Evolutionary conservation across 2,888 invertebrate genomes (phyloP).

Genomic region (Hipparchia sbordonii): DNA sequence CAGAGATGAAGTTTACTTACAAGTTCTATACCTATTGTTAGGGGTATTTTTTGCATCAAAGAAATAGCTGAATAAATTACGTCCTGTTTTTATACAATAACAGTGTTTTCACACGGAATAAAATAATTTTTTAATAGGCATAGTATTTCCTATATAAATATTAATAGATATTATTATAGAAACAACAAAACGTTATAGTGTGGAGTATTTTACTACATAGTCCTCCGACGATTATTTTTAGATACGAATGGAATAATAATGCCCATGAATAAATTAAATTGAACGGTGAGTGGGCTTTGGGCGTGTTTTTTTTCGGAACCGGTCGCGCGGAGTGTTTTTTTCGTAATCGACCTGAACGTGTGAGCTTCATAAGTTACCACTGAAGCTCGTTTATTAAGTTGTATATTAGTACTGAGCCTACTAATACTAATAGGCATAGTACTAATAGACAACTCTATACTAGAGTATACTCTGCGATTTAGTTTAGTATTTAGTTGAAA

Average conservation of each 20-base stretch:
- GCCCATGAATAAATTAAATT: conserved; percentile 70
- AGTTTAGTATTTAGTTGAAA: no score
- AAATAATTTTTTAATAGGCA: background rate
- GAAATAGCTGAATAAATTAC: background rate
- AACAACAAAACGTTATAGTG: background rate
- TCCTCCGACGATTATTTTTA: conserved; percentile 49
- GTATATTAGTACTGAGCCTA: no score
- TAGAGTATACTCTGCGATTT: no score
- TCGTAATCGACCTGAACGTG: conserved; percentile 70
- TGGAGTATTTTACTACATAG: conserved; percentile 38
- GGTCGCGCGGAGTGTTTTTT: conserved; percentile 57
- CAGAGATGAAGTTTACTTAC: no score
- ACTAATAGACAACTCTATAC: no score
- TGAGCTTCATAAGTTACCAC: conserved; percentile 61
- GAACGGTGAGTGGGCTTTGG: conserved; percentile 59
- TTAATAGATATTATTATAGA: background rate
- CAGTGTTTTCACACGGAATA: background rate
- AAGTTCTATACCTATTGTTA: no score
- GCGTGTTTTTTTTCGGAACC: conserved; percentile 60
- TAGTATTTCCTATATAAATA: background rate
- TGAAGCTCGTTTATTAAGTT: no score
- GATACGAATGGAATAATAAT: conserved; percentile 62
- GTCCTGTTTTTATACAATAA: background rate
- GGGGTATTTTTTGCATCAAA: no score
- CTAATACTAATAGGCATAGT: no score